These are phyloP conservation scores for Bettongia penicillata DNA, from an alignment of 2,113 vertebrate genomes.

Conservation along the genomic window DNA sequence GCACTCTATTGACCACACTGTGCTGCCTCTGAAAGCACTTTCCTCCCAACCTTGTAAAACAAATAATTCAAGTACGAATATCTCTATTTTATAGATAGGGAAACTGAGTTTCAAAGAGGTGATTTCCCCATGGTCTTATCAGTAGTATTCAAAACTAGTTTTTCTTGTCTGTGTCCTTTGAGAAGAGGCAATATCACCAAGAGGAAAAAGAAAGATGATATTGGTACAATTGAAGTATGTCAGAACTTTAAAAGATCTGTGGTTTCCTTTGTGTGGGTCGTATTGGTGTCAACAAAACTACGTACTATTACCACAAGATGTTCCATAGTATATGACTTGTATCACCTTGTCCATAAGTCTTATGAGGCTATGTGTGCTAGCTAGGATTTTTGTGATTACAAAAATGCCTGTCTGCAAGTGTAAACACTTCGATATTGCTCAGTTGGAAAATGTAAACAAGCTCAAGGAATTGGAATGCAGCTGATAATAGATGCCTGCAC, in stretches of 20 bases:
- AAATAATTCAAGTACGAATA: neutral
- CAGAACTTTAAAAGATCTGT: neutral
- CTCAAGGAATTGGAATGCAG: neutral
- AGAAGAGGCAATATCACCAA: neutral
- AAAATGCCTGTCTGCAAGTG: neutral
- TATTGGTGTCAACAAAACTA: neutral
- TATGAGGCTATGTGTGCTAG: neutral
- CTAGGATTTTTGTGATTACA: neutral
- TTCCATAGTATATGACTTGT: neutral
- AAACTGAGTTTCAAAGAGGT: neutral
- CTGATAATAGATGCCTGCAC: neutral
- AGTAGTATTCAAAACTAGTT: neutral
- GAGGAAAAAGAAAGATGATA: neutral
- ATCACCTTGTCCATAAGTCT: neutral
- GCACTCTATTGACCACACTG: neutral
- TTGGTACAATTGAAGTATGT: neutral
- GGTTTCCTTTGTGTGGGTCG: neutral
- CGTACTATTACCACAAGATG: neutral
- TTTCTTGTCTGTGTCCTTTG: neutral
- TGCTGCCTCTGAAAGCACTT: neutral
- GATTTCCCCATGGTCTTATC: neutral
- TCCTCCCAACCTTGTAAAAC: neutral
- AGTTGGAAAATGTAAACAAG: neutral
- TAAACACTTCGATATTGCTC: neutral
- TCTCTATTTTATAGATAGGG: neutral